phyloP scores from a whole-genome alignment of 2,113 vertebrate genomes.

The Stigmatopora argus region DNA sequence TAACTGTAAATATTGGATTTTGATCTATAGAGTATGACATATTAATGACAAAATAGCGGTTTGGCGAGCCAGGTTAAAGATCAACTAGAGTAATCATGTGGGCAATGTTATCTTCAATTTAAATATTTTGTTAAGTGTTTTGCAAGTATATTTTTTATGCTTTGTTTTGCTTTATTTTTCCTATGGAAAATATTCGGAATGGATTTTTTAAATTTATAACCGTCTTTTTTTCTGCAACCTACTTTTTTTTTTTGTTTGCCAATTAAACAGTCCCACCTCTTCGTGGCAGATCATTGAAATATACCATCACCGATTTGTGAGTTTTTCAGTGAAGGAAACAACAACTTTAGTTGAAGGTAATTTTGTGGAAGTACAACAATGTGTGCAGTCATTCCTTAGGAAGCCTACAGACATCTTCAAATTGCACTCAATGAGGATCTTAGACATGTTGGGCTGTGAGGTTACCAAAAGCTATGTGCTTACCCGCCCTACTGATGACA shows the following conservation, averaged over 20 bases:
- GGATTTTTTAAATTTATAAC: too few species aligned
- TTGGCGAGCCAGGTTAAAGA: too few species aligned
- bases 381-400: slow-evolving; percentile 41
- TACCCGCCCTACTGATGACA: slow-evolving; percentile 29
- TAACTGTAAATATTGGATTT: too few species aligned
- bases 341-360: slow-evolving; percentile 41
- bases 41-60: too few species aligned
- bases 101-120: too few species aligned
- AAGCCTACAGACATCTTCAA: slow-evolving; percentile 30
- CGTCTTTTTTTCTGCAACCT: neutral
- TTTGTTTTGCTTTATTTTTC: too few species aligned
- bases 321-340: slow-evolving; percentile 32
- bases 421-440: slow-evolving; percentile 46
- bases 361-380: slow-evolving; percentile 50
- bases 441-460: slow-evolving; percentile 19
- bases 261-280: slow-evolving; percentile 32
- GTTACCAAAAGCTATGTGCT: slow-evolving; percentile 38
- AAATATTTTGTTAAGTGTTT: too few species aligned
- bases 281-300: slow-evolving; percentile 31
- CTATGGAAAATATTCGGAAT: too few species aligned
- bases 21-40: too few species aligned
- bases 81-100: too few species aligned
- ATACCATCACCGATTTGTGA: slow-evolving; percentile 34
- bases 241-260: slow-evolving; percentile 3
- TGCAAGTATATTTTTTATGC: too few species aligned